Percentiles rank a stretch among this genome's conserved stretches.
Evolutionary conservation across 2,113 vertebrate genomes (phyloP).

Genomic region (Peromyscus polionotus): DNA sequence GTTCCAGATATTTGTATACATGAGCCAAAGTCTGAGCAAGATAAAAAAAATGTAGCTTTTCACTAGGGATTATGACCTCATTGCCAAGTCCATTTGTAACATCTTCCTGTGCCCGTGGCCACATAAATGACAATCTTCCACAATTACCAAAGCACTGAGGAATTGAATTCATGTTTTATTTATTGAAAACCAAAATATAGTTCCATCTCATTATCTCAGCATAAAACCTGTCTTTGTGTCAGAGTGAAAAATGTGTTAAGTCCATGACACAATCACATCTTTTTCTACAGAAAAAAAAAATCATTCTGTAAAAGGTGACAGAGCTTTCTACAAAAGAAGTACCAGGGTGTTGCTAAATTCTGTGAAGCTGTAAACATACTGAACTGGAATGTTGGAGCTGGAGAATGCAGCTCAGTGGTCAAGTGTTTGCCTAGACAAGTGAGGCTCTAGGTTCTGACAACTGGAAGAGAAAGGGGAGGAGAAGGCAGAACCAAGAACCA

Average conservation of each 20-base stretch:
- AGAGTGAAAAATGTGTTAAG: slow-evolving; percentile 30
- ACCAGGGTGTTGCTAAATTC: neutral
- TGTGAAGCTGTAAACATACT: neutral
- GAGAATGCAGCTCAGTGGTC: neutral
- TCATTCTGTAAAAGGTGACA: neutral
- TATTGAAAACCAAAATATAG: slow-evolving; percentile 45
- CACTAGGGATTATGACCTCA: slow-evolving; percentile 27
- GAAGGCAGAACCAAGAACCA: neutral
- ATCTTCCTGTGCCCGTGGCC: slow-evolving; percentile 21
- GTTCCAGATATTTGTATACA: slow-evolving; percentile 68
- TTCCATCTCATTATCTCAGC: neutral
- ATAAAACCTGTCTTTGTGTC: neutral
- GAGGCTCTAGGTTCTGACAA: neutral
- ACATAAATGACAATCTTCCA: slow-evolving; percentile 46
- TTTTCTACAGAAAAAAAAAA: neutral
- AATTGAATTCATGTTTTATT: slow-evolving; percentile 9
- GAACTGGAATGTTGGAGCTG: neutral
- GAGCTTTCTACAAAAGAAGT: slow-evolving; percentile 9
- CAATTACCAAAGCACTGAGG: slow-evolving; percentile 42
- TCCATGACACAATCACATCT: neutral
- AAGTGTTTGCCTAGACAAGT: neutral
- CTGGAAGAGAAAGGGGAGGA: neutral
- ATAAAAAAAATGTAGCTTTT: slow-evolving; percentile 38
- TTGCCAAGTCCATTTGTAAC: slow-evolving; percentile 32
- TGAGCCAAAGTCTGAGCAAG: slow-evolving; percentile 54